Percentiles rank a stretch among this genome's conserved stretches.
phyloP scores from a whole-genome alignment of 37 sponge, comb jelly and placozoan genomes.

The Agelas oroides region DNA sequence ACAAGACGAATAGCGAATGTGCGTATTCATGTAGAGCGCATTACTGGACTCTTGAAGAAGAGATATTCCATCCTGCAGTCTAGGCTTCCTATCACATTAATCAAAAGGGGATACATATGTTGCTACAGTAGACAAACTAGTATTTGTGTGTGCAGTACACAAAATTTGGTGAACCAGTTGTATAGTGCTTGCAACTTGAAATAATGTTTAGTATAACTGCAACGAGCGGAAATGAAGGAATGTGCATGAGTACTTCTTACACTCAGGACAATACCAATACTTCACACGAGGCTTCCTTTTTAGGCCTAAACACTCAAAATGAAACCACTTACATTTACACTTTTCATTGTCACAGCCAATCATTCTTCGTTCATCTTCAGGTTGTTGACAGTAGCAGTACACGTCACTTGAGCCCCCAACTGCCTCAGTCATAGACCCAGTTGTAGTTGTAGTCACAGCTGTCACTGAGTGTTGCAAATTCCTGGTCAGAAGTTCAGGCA shows the following conservation, averaged over 20 bases:
- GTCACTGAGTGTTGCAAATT: no score
- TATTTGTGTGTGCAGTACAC: conserved; percentile 49
- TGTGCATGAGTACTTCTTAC: conserved; percentile 18
- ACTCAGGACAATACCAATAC: conserved; percentile 16
- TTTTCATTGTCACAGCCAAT: conserved; percentile 36
- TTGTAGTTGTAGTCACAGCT: no score
- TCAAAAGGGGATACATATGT: conserved; percentile 22
- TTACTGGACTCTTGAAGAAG: conserved; percentile 49
- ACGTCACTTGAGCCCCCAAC: not conserved
- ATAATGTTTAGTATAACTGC: no score
- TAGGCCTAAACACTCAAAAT: conserved; percentile 26
- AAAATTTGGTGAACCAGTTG: conserved; percentile 18
- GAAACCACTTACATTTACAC: conserved; percentile 40
- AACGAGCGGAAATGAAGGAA: no score
- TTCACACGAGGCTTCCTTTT: not conserved
- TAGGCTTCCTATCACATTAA: not conserved
- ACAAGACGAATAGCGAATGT: conserved; percentile 29
- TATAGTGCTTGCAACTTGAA: not conserved
- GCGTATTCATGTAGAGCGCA: conserved; percentile 55
- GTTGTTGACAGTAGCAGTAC: conserved; percentile 9
- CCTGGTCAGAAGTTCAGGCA: no score
- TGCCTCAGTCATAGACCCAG: no score
- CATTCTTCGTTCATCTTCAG: not conserved
- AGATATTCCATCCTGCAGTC: conserved; percentile 41
- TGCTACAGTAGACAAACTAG: conserved; percentile 5